phyloP scores from a whole-genome alignment of 2,797 vertebrate genomes.

The Myotis findleyi region DNA sequence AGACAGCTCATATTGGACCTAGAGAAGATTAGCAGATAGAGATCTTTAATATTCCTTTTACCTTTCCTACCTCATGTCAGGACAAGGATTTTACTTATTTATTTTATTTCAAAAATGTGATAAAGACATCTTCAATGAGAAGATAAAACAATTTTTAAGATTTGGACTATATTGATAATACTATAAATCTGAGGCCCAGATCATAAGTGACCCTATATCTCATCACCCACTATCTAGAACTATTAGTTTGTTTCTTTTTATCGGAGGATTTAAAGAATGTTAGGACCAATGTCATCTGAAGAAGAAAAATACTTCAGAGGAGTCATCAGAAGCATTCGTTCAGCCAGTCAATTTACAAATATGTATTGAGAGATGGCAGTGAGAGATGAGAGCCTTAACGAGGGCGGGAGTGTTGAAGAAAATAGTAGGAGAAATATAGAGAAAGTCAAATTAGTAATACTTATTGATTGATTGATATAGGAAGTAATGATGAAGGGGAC shows the following conservation, averaged over 20 bases:
- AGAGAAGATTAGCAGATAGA: background rate
- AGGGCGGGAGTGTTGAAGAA: too few species aligned
- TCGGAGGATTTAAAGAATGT: background rate
- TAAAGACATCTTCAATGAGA: slow-evolving; percentile 4
- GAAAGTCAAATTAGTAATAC: too few species aligned
- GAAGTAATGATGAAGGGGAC: too few species aligned
- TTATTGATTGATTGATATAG: too few species aligned
- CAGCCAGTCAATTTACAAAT: background rate
- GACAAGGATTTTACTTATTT: background rate
- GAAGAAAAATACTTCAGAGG: background rate
- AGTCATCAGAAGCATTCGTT: background rate
- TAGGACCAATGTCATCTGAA: background rate
- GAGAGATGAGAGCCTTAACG: too few species aligned
- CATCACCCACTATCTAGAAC: background rate
- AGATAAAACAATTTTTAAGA: background rate
- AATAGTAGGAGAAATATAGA: too few species aligned
- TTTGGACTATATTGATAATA: background rate
- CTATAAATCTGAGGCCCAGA: background rate
- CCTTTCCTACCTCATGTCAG: background rate
- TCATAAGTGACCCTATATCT: background rate
- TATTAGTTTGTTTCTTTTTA: background rate
- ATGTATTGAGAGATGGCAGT: background rate
- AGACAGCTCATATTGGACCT: background rate
- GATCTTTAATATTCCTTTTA: slow-evolving; percentile 36
- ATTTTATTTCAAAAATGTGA: slow-evolving; percentile 10